A percentile compares a stretch with the other conserved stretches of the same genome.
Conservation (phyloP, 2,797 vertebrate species). For the Clamator glandarius region DNA sequence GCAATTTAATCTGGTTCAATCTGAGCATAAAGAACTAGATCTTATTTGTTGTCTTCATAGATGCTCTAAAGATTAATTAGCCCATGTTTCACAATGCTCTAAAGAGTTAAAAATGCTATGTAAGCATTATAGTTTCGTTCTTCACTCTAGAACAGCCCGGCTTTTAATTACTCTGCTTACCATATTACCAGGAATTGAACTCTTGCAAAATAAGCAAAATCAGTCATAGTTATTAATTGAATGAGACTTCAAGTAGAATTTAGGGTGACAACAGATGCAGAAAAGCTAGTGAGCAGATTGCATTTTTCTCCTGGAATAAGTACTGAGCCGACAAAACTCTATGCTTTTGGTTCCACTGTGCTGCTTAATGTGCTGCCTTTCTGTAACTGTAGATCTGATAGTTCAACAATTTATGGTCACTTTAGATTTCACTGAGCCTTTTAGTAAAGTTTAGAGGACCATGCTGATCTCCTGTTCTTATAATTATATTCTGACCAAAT, state of each 20-base stretch:
- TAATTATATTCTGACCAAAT: neutral
- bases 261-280: neutral
- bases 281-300: neutral
- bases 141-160: neutral
- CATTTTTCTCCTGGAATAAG: neutral
- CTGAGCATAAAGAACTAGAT: neutral
- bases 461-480: neutral
- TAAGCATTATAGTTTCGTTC: neutral
- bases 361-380: neutral
- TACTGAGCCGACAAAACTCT: neutral
- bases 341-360: neutral
- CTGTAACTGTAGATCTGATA: neutral
- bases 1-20: neutral
- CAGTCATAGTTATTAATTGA: neutral
- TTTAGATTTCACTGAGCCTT: neutral
- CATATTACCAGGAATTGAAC: neutral
- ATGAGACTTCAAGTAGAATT: neutral
- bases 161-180: neutral
- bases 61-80: neutral
- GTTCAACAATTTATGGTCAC: neutral
- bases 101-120: neutral
- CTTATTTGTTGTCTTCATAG: neutral
- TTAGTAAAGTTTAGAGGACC: neutral
- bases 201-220: neutral
- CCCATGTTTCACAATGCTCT: neutral